These are phyloP conservation scores for Pitangus sulphuratus DNA, from an alignment of 2,797 vertebrate genomes.

Conservation along the genomic window DNA sequence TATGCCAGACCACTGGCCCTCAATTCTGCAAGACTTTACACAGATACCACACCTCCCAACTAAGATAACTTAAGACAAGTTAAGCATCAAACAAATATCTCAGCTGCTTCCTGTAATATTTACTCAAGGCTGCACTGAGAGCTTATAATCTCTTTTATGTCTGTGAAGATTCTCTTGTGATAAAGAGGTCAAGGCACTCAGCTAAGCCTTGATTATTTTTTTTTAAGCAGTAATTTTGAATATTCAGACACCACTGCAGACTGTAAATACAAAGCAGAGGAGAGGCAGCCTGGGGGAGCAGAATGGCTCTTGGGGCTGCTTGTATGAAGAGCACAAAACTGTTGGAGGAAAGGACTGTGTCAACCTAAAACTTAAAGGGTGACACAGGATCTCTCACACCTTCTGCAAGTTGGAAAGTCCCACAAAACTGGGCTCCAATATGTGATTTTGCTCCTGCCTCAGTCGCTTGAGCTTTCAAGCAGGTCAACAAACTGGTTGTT, in stretches of 20 bases:
- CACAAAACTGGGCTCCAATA: not conserved
- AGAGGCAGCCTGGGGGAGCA: not conserved
- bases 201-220: not conserved
- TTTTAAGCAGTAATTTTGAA: not conserved
- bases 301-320: not conserved
- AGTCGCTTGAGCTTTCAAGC: not conserved
- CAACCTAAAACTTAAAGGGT: not conserved
- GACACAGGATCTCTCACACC: not conserved
- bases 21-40: not conserved
- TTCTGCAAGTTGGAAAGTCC: not conserved
- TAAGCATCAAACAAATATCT: not conserved
- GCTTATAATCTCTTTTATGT: not conserved
- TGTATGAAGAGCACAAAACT: accelerated
- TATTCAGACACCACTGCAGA: not conserved
- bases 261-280: not conserved
- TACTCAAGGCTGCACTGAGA: not conserved
- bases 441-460: not conserved
- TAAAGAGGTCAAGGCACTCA: not conserved
- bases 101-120: not conserved
- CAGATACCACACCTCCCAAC: not conserved
- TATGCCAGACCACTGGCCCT: not conserved
- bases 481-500: not conserved
- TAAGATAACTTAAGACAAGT: not conserved
- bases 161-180: not conserved
- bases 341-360: not conserved